A percentile compares a stretch with the other conserved stretches of the same genome.
Evolutionary conservation across 2,888 invertebrate species (phyloP).

Genomic region (Cyclophora punctaria): DNA sequence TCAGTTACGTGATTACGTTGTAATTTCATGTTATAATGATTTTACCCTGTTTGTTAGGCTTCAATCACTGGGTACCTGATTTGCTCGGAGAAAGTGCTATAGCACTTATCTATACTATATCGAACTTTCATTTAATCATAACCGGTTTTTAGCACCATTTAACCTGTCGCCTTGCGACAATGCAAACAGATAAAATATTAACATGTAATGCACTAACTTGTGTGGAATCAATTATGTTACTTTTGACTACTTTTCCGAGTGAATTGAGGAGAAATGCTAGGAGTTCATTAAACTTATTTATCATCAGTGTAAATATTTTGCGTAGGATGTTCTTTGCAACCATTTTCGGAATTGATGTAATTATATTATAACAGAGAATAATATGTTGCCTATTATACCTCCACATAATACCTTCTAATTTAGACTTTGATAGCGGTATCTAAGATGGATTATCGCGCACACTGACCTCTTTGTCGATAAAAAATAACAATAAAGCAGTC

Average conservation of each 20-base stretch:
- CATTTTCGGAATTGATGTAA: constrained; percentile 37
- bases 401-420: constrained; percentile 30
- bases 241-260: too few species aligned
- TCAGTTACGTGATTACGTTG: too few species aligned
- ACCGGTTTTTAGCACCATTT: constrained; percentile 34
- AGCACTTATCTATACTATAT: constrained; percentile 28
- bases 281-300: constrained; percentile 37
- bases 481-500: constrained; percentile 50
- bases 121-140: constrained; percentile 55
- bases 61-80: constrained; percentile 2
- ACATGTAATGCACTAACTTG: too few species aligned
- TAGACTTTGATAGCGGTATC: constrained; percentile 29
- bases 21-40: too few species aligned
- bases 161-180: constrained; percentile 31
- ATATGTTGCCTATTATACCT: constrained; percentile 19
- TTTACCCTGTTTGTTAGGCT: too few species aligned
- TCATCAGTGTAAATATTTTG: constrained; percentile 32
- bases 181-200: too few species aligned
- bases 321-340: constrained; percentile 37
- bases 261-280: constrained; percentile 1
- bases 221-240: too few species aligned
- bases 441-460: constrained; percentile 32
- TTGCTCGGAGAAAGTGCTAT: constrained; percentile 54
- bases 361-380: constrained; percentile 30
- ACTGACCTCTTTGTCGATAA: constrained; percentile 33